Evolutionary conservation across 2,797 vertebrate genomes (phyloP).

Genomic region (Xenops minutus): DNA sequence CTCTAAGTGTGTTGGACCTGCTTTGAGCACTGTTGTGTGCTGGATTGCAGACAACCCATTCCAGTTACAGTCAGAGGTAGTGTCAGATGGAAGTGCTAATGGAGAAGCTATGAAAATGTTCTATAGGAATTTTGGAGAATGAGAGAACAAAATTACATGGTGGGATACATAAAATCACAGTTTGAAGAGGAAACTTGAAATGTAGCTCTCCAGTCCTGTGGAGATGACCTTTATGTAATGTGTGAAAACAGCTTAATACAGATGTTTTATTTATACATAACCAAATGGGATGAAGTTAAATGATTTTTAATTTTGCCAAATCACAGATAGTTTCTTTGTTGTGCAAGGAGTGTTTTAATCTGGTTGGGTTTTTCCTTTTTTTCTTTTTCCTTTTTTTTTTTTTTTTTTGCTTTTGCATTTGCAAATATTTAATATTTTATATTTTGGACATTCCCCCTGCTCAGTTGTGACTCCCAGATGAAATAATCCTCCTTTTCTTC

Average conservation of each 20-base stretch:
- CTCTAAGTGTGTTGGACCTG: background rate
- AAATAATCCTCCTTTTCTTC: slow-evolving; percentile 73
- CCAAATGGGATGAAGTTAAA: slow-evolving; percentile 18
- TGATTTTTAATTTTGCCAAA: slow-evolving; percentile 38
- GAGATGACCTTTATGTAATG: slow-evolving; percentile 36
- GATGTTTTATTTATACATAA: slow-evolving; percentile 47
- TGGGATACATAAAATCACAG: background rate
- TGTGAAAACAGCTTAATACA: background rate
- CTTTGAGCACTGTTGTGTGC: background rate
- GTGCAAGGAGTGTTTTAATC: background rate
- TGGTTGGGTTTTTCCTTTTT: background rate
- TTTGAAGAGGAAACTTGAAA: background rate
- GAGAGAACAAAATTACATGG: background rate
- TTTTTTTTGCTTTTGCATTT: slow-evolving; percentile 39
- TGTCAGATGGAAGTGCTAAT: background rate
- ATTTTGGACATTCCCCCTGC: slow-evolving; percentile 72
- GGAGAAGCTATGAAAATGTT: slow-evolving; percentile 5
- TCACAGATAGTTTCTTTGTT: slow-evolving; percentile 26
- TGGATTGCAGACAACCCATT: background rate
- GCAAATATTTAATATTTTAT: slow-evolving; percentile 71
- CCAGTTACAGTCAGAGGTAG: background rate
- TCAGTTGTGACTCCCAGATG: slow-evolving; percentile 72
- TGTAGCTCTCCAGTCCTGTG: background rate
- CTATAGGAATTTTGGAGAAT: background rate
- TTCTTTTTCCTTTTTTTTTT: background rate